Evolutionary conservation across 2,797 vertebrate species (phyloP), one percentile per base, ranked within the genome.

Genomic region (Betta splendens): DNA sequence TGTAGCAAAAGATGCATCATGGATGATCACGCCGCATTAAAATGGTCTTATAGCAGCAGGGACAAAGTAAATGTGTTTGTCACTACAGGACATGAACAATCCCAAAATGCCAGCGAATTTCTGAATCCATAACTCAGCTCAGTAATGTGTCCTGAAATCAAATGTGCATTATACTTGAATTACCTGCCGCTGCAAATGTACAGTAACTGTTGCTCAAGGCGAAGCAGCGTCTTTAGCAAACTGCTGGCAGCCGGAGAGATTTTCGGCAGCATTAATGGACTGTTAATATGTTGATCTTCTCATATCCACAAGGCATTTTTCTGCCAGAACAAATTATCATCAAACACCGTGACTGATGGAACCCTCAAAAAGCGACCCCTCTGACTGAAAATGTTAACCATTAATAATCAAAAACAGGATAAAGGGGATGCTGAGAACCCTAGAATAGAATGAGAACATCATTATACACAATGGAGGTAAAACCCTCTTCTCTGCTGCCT

Each of bases 211-310:
- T 77, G 79, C 82, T 87, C 47, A 87, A 82, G 79, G 75, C 80
- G 49, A 80, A 60, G 38, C 67, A 48, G 72, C 59, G 68, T 77
- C 77, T 80, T 69, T 76, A 75, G 58, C 72, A 75, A 75, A 72
- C 80, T 85, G 68, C 72, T 78, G 84, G 77, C 91, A 89, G 85
- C 86, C 64, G 35, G 37, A 77, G 79, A 85, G 74, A 80, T 87
- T 86, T 87, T 84, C 79, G 86, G 78, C 81, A 74, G 77, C 89
- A 76, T 89, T 92, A 92, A 91, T 90, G 83, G 81, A 80, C 87
- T 88, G 80, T 81, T 90, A 91, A 91, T 89, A 86, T 77, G 85
- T 62, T 86, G 87, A 87, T 89, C 67, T 81, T 76, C 77, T 88
- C 77, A 61, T 80, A 79, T 87, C 89, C 85, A 77, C 66, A 4